Conservation (phyloP, 2,113 vertebrate genomes). For the Sterna hirundo region DNA sequence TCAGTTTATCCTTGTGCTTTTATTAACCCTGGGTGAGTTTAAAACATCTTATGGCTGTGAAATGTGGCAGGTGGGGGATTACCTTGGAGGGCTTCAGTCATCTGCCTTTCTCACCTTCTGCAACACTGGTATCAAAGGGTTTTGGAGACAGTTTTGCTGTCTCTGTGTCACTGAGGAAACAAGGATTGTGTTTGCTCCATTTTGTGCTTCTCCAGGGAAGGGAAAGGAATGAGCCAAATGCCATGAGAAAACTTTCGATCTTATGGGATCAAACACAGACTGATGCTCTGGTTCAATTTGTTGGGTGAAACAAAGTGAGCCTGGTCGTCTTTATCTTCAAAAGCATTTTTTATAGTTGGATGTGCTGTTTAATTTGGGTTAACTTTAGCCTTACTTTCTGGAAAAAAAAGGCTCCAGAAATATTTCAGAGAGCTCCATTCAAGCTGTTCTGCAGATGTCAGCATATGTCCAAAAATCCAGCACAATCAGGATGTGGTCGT, state of each 20-base stretch:
- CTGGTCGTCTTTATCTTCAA: conserved; percentile 15
- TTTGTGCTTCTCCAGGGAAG: background rate
- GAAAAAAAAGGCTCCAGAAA: conserved; percentile 29
- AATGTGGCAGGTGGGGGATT: background rate
- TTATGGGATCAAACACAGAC: background rate
- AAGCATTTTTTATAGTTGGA: conserved; percentile 22
- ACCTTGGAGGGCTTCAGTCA: background rate
- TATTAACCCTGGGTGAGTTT: background rate
- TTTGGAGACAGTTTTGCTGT: background rate
- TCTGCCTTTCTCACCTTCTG: background rate
- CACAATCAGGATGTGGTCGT: background rate
- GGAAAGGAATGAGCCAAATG: background rate
- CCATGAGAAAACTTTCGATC: background rate
- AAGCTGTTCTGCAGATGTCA: conserved; percentile 53
- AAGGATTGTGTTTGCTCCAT: background rate
- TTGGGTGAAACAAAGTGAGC: background rate
- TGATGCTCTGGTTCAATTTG: background rate
- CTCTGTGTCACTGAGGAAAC: background rate
- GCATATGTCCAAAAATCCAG: conserved; percentile 21
- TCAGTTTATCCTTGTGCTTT: background rate
- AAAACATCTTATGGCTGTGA: background rate
- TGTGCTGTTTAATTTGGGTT: background rate
- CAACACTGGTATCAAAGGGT: background rate
- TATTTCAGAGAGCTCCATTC: background rate
- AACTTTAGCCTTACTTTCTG: background rate